phyloP scores from a whole-genome alignment of 2,113 vertebrate species.

The Onychorhynchus coronatus region DNA sequence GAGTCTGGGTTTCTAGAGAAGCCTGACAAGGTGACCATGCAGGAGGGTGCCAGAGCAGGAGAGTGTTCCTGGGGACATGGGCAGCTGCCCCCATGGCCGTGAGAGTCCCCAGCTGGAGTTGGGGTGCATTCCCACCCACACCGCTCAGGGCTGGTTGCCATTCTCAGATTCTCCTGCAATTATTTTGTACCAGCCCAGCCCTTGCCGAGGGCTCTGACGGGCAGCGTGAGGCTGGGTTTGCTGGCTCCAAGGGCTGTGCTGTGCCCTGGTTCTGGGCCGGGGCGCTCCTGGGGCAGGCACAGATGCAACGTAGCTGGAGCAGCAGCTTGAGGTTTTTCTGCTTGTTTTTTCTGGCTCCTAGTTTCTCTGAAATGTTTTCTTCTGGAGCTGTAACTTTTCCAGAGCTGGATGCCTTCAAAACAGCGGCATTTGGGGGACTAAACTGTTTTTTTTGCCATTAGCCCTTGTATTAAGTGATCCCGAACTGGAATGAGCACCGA shows the following conservation, averaged over 20 bases:
- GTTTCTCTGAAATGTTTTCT: not conserved
- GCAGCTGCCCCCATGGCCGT: not conserved
- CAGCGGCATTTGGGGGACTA: fast-evolving
- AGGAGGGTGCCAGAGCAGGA: not conserved
- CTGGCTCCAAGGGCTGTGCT: not conserved
- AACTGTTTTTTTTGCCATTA: not conserved
- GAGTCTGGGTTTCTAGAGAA: not conserved
- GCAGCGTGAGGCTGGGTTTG: not conserved
- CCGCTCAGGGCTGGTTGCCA: not conserved
- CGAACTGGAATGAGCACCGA: not conserved
- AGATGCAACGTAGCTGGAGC: not conserved
- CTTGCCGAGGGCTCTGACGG: fast-evolving
- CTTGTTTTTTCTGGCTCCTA: not conserved
- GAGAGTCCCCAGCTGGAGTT: not conserved
- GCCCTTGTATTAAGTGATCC: not conserved
- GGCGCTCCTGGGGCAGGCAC: fast-evolving
- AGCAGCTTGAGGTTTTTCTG: not conserved
- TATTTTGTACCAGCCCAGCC: fast-evolving
- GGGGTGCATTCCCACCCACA: not conserved
- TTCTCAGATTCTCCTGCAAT: not conserved
- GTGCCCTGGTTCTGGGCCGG: not conserved
- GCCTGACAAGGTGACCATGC: fast-evolving
- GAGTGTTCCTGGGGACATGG: not conserved
- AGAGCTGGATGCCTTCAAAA: not conserved
- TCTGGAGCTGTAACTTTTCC: not conserved